Conservation (phyloP, 2,888 invertebrate species). For the Chalcis sispes region DNA sequence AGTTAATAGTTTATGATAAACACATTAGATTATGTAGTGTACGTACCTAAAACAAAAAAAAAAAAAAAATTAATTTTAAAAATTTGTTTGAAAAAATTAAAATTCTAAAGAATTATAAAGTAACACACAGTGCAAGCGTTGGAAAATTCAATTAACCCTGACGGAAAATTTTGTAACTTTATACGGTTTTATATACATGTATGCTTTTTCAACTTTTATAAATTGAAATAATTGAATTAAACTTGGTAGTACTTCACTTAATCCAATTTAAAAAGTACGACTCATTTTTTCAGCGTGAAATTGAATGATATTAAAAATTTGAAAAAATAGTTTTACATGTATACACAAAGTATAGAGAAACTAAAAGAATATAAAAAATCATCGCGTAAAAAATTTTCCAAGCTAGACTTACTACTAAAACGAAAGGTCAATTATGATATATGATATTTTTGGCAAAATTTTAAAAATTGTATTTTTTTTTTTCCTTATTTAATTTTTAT, state of each 20-base stretch:
- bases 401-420: too few relatives aligned
- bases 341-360: too few relatives aligned
- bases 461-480: too few relatives aligned
- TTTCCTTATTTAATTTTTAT: constrained; percentile 20
- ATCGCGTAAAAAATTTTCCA: too few relatives aligned
- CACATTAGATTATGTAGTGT: too few relatives aligned
- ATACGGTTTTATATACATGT: constrained; percentile 9
- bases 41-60: constrained; percentile 45
- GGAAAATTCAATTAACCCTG: constrained; percentile 14
- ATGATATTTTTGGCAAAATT: too few relatives aligned
- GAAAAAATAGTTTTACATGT: too few relatives aligned
- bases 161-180: constrained; percentile 11
- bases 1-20: too few relatives aligned
- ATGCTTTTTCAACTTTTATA: neutral
- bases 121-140: neutral
- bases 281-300: too few relatives aligned
- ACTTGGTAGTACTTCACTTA: neutral
- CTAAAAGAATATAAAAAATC: too few relatives aligned
- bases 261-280: neutral
- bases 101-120: neutral
- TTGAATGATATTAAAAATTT: too few relatives aligned
- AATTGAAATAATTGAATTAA: constrained; percentile 10
- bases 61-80: constrained; percentile 27
- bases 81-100: neutral
- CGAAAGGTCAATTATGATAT: too few relatives aligned